These are phyloP conservation scores for Julus scanicus DNA, from an alignment of 2,888 invertebrate genomes.

Conservation along the genomic window DNA sequence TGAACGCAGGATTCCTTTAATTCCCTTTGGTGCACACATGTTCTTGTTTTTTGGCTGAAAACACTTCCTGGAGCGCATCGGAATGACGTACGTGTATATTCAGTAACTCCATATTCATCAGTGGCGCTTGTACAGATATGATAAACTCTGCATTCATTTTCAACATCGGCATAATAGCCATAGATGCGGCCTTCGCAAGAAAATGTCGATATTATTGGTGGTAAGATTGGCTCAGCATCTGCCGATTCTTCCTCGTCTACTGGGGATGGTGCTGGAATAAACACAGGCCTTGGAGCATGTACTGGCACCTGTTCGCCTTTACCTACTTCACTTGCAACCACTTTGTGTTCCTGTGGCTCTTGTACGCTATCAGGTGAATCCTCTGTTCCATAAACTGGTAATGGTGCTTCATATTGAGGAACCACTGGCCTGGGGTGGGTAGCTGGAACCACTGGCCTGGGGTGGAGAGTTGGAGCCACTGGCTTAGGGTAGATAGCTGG, in stretches of 20 bases:
- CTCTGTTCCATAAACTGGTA: neutral
- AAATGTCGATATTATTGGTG: conserved; percentile 52
- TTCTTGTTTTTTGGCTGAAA: conserved; percentile 36
- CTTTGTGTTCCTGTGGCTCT: neutral
- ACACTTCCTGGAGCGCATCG: conserved; percentile 50
- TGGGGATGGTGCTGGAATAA: neutral
- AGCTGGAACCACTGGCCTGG: neutral
- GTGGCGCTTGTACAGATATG: conserved; percentile 49
- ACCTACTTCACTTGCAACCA: neutral
- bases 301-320: neutral
- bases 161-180: conserved; percentile 57
- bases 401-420: conserved; percentile 11
- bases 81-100: neutral
- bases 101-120: neutral
- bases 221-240: conserved; percentile 30
- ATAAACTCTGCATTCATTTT: conserved; percentile 56
- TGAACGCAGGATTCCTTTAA: neutral
- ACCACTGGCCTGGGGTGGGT: neutral
- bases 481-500: neutral
- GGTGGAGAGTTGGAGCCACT: neutral
- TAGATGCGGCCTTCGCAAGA: conserved; percentile 51
- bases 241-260: conserved; percentile 27
- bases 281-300: neutral
- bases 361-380: neutral
- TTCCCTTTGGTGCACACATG: conserved; percentile 14